Conservation (phyloP, 2,113 vertebrate genomes). For the Scortum barcoo region DNA sequence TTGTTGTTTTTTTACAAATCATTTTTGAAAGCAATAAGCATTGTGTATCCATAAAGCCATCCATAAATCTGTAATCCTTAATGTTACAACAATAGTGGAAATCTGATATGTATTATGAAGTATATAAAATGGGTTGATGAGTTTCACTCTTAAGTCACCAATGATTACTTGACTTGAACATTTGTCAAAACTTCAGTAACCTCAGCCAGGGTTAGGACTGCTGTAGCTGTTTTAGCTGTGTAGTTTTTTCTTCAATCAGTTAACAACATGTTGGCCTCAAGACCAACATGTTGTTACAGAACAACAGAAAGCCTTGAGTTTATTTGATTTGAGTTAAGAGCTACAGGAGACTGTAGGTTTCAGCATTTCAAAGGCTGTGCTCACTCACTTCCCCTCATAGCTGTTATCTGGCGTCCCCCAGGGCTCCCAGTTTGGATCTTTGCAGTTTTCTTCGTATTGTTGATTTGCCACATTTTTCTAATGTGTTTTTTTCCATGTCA, state of each 20-base stretch:
- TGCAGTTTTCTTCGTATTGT: constrained; percentile 26
- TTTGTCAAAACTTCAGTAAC: constrained; percentile 24
- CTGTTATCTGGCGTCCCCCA: constrained; percentile 31
- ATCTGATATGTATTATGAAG: constrained; percentile 6
- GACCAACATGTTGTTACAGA: constrained; percentile 4
- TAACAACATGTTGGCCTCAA: constrained; percentile 1
- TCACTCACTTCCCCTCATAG: not conserved
- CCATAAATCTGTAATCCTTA: not conserved
- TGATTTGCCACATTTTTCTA: constrained; percentile 16
- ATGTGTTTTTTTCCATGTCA: constrained; percentile 31
- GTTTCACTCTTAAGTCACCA: not conserved
- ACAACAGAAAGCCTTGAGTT: not conserved
- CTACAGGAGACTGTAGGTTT: constrained; percentile 12
- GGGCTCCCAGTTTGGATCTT: constrained; percentile 7
- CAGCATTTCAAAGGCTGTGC: not conserved
- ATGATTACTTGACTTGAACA: not conserved
- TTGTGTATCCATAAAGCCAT: constrained; percentile 39
- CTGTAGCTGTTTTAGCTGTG: constrained; percentile 31
- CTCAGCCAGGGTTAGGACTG: constrained; percentile 22
- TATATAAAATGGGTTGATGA: constrained; percentile 7
- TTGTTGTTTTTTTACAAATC: not conserved
- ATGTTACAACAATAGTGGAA: constrained; percentile 3
- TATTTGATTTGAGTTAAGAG: constrained; percentile 3
- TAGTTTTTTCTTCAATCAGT: constrained; percentile 4
- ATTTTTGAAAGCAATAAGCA: constrained; percentile 73